phyloP scores from a whole-genome alignment of 2,113 vertebrate species.

The Phrynosoma blainvillii region DNA sequence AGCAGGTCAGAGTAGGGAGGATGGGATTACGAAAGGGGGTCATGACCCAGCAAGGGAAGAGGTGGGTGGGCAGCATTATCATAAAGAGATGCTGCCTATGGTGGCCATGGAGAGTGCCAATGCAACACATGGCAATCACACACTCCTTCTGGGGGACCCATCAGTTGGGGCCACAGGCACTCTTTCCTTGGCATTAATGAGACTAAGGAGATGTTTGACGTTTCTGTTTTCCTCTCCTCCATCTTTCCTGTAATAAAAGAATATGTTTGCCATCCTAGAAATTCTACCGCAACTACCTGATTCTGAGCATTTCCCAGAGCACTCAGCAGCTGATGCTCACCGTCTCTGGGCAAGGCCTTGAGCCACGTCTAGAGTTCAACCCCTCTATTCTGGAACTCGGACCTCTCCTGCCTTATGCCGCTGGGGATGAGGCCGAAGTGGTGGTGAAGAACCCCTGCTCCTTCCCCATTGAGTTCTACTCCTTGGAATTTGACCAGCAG shows the following conservation, averaged over 20 bases:
- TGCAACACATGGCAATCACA: too few species aligned
- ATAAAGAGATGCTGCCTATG: too few species aligned
- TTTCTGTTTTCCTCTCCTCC: neutral
- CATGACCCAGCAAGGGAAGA: too few species aligned
- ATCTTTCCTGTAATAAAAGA: neutral
- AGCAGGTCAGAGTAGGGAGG: neutral
- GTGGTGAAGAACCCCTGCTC: constrained; percentile 84
- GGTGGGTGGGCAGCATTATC: too few species aligned
- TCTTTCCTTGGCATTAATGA: neutral
- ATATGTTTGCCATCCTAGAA: constrained; percentile 72
- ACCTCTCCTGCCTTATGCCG: constrained; percentile 75
- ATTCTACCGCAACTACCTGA: constrained; percentile 78
- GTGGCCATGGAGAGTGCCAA: too few species aligned
- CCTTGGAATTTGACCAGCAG: constrained; percentile 86
- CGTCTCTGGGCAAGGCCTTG: constrained; percentile 79
- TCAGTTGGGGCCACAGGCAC: neutral
- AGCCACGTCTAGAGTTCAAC: constrained; percentile 83
- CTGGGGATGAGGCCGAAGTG: constrained; percentile 74
- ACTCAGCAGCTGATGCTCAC: constrained; percentile 71
- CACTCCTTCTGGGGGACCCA: neutral
- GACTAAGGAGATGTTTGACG: neutral
- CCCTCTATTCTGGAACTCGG: constrained; percentile 78
- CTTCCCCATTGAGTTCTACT: constrained; percentile 93
- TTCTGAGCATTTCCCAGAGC: constrained; percentile 79
- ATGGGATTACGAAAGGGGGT: too few species aligned